Base-by-base conservation (phyloP, 2,888 invertebrate species). In the Amphimallon solstitiale region DNA sequence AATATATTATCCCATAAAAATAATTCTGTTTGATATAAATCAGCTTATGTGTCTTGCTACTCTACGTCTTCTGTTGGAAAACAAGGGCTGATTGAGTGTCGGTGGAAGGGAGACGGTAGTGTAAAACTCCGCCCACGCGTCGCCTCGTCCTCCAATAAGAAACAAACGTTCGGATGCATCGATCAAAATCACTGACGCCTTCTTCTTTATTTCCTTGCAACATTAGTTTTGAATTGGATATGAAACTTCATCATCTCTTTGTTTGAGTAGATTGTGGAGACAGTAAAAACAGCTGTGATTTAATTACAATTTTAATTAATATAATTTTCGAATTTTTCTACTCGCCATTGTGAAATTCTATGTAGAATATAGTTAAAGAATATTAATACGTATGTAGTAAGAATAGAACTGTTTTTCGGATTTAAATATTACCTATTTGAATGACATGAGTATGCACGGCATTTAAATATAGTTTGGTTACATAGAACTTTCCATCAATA, bases 121-220 rank as follows among this genome's bases (percentile, higher is more conserved):
- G 21, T 12, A 23, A n/a, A 40, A 49, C 59, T 40, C 62, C 64
- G 56, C 65, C 65, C 65, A 23, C 35, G 37, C 63, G 37, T 37
- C 49, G 40, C 40, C 29, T 17, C 38, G 46, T 56, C 52, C 60
- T 54, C 69, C 69, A 69, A 69, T 69, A 15, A 38, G 21, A 15
- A 35, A 21, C 37, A 48, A 61, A 10, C 65, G 65, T 65, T 65
- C 67, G 23, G 65, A 65, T 65, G 65, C 69, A 69, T 69, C 65
- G 69, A 69, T 69, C 66, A 67, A 43, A 52, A 21, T 62, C 23
- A 23, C 40, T 29, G 56, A 56, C 60, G 46, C 60, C 60, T 60
- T 35, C 48, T 45, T 37, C 48, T 60, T 60, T 60, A 60, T 60
- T 46, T 60, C 60, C 60, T 15, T 43, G 2, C 17, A 43, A 43